A percentile compares a stretch with the other conserved stretches of the same genome.
Conservation (phyloP, 2,113 vertebrate species). For the Sitta europaea region DNA sequence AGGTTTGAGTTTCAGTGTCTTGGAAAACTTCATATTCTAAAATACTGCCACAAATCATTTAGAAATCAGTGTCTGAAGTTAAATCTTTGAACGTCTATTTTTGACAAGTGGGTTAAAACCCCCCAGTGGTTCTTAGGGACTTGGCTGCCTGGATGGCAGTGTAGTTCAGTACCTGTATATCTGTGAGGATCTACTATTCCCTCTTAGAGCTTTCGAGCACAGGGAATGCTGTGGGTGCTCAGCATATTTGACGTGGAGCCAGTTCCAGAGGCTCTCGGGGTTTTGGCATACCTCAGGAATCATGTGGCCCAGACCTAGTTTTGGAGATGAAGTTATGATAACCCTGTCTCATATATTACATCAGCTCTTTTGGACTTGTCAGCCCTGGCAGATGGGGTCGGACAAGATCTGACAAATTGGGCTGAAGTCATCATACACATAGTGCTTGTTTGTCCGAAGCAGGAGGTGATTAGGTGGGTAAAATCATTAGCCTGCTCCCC, state of each 20-base stretch:
- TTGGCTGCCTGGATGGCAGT: neutral
- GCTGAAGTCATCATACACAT: neutral
- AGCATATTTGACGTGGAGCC: neutral
- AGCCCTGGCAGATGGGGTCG: neutral
- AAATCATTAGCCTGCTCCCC: neutral
- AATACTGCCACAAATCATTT: neutral
- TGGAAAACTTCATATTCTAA: neutral
- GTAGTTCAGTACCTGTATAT: neutral
- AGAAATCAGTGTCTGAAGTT: neutral
- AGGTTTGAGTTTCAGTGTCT: neutral
- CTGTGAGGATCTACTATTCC: neutral
- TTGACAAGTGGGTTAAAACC: neutral
- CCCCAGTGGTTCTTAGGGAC: neutral
- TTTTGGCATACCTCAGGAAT: neutral
- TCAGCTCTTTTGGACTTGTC: neutral
- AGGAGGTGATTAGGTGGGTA: neutral
- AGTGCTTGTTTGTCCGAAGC: neutral
- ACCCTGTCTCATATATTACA: neutral
- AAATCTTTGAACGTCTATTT: neutral
- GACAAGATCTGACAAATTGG: neutral
- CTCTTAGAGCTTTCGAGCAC: neutral
- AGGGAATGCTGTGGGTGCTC: neutral
- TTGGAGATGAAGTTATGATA: constrained; percentile 19
- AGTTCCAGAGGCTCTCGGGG: neutral
- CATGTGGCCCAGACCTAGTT: neutral